Evolutionary conservation across 2,113 vertebrate species (phyloP).

Genomic region (Bos javanicus): DNA sequence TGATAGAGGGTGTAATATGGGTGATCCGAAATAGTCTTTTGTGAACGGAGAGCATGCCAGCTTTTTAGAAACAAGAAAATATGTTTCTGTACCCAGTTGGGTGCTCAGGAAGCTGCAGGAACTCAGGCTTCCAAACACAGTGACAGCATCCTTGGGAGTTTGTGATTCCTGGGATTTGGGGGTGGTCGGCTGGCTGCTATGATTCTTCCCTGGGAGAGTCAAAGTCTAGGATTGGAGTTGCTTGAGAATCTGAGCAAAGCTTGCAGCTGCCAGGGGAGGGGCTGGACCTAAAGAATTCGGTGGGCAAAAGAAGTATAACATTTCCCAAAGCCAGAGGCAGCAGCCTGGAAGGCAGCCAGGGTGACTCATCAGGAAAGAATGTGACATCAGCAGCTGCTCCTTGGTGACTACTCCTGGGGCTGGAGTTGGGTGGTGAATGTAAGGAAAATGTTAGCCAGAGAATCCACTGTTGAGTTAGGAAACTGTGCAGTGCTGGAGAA

Average conservation of each 20-base stretch:
- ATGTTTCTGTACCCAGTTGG: not conserved
- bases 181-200: not conserved
- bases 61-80: not conserved
- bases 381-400: not conserved
- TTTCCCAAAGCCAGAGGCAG: constrained; percentile 45
- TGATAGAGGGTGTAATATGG: not conserved
- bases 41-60: not conserved
- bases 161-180: not conserved
- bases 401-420: not conserved
- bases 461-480: not conserved
- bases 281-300: not conserved
- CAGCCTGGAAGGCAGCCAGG: constrained; percentile 47
- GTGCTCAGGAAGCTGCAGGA: not conserved
- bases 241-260: constrained; percentile 40
- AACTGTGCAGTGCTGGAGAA: not conserved
- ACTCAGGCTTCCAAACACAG: not conserved
- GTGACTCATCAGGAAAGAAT: constrained; percentile 58
- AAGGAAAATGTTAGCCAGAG: not conserved
- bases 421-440: not conserved
- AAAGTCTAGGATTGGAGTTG: not conserved
- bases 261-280: constrained; percentile 10
- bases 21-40: not conserved
- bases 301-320: not conserved
- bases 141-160: not conserved
- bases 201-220: constrained; percentile 13